Base-by-base conservation (phyloP, 2,797 vertebrate genomes). In the Sorex maritimensis region DNA sequence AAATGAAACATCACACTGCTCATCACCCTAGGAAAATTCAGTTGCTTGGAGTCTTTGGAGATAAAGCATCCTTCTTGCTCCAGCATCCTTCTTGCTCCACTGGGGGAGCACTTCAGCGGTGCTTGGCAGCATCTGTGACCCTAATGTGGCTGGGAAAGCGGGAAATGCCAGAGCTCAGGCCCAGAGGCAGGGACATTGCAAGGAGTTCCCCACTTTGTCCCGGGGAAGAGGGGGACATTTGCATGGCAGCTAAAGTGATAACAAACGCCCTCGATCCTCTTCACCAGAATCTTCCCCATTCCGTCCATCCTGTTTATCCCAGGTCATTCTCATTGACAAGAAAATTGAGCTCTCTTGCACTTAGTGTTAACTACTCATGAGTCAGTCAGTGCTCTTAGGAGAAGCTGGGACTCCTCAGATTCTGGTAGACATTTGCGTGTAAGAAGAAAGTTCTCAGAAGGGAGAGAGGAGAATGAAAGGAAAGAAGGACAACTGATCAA, bases 301-400 rank as follows among this genome's bases (percentile, higher is more conserved):
- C 6, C 2, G 17, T 15, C 30, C 44, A 19, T 17, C 19, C n/a
- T 15, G 6, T 19, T 26, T 8, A 0, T 85, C 46, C 58, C 72
- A 87, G 75, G 86, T 81, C 96, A 63, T 90, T 87, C 90, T 88
- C 91, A 74, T 97, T 94, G 91, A 94, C 86, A 80, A 82, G 91
- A 77, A 86, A 21, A 52, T 87, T 94, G 55, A 30, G 80, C 34
- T n/a, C 14, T 2, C 67, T 17, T 55, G 30, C 2, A 2, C 11
- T 72, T 65, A 3, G 10, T 6, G 13, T 41, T 7, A 17, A 61
- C 63, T 46, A 14, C 2, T 41, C 15, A 19, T 1, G 12, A 34
- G 6, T 69, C 58, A 44, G 52, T 7, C 65, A 30, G 38, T 2
- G 9, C 17, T 52, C 24, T 34, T 23, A 13, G 73, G 15, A 19